Evolutionary conservation across 2,797 vertebrate genomes (phyloP).

Genomic region (Micropoecilia bifurca): DNA sequence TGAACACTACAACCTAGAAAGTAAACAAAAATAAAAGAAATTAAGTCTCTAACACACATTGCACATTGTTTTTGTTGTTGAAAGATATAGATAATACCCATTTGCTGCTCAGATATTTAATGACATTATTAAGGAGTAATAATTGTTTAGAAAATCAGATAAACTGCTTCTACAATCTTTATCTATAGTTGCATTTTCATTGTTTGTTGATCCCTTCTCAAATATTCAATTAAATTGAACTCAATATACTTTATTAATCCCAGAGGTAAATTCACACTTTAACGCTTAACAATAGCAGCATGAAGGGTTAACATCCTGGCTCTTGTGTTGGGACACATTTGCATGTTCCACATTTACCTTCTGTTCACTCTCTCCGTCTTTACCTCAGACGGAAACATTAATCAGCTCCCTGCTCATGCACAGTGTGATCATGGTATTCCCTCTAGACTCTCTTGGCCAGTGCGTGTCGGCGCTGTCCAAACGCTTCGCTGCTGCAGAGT

Average conservation of each 20-base stretch:
- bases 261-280: too few relatives aligned
- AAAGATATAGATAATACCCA: neutral
- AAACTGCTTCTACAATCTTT: neutral
- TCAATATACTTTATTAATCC: too few relatives aligned
- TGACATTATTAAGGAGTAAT: neutral
- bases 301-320: conserved; percentile 42
- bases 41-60: neutral
- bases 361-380: conserved; percentile 18
- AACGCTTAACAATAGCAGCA: neutral
- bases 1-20: neutral
- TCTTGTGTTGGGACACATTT: conserved; percentile 46
- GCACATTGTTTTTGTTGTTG: neutral
- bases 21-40: neutral
- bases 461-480: conserved; percentile 82
- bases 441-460: conserved; percentile 81
- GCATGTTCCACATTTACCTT: conserved; percentile 49
- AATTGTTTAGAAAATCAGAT: neutral
- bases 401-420: conserved; percentile 25
- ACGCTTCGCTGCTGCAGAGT: conserved; percentile 76
- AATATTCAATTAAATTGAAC: neutral
- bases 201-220: neutral
- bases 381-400: conserved; percentile 15
- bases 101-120: neutral
- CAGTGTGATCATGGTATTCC: conserved; percentile 53
- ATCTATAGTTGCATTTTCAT: neutral